These are phyloP conservation scores for Pteronura brasiliensis DNA, from an alignment of 2,113 vertebrate genomes.

Conservation along the genomic window DNA sequence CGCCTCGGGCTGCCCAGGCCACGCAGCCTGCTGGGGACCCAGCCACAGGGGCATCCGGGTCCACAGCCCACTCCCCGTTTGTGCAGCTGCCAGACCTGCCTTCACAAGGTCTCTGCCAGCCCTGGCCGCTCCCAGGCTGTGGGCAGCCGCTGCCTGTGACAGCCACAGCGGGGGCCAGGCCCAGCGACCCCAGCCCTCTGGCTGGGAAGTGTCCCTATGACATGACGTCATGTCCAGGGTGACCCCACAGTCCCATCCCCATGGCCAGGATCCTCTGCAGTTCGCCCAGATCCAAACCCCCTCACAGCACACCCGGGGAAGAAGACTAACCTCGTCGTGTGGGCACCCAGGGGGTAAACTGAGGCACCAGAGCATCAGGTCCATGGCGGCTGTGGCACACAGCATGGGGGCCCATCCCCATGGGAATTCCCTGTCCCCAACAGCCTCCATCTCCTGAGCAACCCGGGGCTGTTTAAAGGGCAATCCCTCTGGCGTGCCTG, in stretches of 20 bases:
- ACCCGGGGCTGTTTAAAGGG: neutral
- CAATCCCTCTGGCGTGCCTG: neutral
- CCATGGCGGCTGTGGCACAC: no score
- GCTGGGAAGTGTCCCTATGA: accelerated
- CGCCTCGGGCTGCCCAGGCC: neutral
- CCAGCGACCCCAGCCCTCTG: accelerated
- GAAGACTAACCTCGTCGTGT: neutral
- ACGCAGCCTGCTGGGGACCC: neutral
- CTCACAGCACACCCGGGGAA: neutral
- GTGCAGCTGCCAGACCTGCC: neutral
- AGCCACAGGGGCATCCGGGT: neutral
- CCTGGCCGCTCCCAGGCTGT: accelerated
- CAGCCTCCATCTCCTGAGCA: neutral
- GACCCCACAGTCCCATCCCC: neutral
- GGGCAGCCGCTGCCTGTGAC: neutral
- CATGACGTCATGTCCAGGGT: neutral
- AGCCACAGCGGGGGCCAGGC: accelerated
- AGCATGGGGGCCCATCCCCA: neutral
- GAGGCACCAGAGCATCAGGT: neutral
- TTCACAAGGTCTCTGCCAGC: neutral
- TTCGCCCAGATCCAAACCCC: neutral
- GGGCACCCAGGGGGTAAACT: neutral
- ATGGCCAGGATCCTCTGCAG: accelerated
- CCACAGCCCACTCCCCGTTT: neutral
- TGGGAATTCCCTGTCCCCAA: neutral